Evolutionary conservation across 2,888 invertebrate species (phyloP).

Genomic region (Drosophila lacicola): DNA sequence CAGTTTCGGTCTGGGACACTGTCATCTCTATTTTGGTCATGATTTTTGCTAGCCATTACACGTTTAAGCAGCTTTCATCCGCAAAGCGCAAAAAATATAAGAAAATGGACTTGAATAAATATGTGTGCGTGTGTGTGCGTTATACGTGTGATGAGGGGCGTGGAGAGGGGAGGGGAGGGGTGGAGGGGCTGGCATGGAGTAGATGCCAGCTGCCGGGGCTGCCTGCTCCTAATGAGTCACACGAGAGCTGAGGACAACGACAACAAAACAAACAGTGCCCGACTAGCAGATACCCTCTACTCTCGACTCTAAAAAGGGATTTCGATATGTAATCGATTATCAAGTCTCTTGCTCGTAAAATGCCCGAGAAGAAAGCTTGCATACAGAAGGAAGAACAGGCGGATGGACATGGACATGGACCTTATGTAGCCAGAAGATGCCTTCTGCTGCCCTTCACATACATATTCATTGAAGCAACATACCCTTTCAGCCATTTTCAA

Average conservation of each 20-base stretch:
- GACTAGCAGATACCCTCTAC: too few species aligned
- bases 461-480: too few species aligned
- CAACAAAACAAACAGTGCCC: not conserved
- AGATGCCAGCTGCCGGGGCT: not conserved
- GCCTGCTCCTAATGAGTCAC: slow-evolving; percentile 68
- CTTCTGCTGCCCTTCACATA: too few species aligned
- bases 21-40: slow-evolving; percentile 72
- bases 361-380: too few species aligned
- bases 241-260: slow-evolving; percentile 36
- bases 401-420: too few species aligned
- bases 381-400: too few species aligned
- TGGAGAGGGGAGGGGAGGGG: not conserved
- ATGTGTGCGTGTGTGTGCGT: slow-evolving; percentile 22
- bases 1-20: slow-evolving; percentile 19
- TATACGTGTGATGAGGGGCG: not conserved
- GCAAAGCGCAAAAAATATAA: slow-evolving; percentile 9
- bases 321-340: too few species aligned
- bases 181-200: slow-evolving; percentile 5
- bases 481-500: too few species aligned
- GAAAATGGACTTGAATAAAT: slow-evolving; percentile 42
- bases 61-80: slow-evolving; percentile 50
- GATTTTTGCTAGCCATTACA: slow-evolving; percentile 64
- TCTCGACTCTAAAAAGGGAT: too few species aligned
- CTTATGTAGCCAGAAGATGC: too few species aligned
- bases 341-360: too few species aligned